phyloP scores from a whole-genome alignment of 2,113 vertebrate species.

The Nematolebias whitei region DNA sequence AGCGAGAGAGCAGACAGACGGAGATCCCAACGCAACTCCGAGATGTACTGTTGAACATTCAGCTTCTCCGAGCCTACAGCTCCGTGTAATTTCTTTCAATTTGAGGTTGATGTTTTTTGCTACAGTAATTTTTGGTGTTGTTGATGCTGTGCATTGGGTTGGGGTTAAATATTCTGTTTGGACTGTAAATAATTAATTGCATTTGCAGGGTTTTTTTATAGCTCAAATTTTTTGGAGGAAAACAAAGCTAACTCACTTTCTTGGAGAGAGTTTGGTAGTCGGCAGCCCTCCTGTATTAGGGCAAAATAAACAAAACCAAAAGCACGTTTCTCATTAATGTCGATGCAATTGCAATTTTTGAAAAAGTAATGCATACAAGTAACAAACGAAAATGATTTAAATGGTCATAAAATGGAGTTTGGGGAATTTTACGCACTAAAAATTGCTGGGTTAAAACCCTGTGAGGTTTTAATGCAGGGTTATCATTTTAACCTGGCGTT shows the following conservation, averaged over 20 bases:
- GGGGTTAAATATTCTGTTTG: not conserved
- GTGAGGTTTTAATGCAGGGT: too few relatives aligned
- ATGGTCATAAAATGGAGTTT: not conserved
- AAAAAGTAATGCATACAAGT: not conserved
- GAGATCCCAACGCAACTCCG: constrained; percentile 57
- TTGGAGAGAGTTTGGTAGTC: not conserved
- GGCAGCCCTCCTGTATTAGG: too few relatives aligned
- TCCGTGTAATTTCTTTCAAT: constrained; percentile 53
- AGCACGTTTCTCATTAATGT: too few relatives aligned
- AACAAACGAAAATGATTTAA: not conserved
- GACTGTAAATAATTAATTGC: not conserved
- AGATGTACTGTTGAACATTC: constrained; percentile 53
- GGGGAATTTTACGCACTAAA: not conserved
- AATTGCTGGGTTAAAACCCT: too few relatives aligned
- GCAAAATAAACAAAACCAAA: not conserved
- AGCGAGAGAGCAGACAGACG: constrained; percentile 75
- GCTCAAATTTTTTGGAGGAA: constrained; percentile 5
- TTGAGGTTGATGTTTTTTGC: constrained; percentile 68
- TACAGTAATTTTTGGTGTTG: constrained; percentile 65
- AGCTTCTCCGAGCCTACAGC: constrained; percentile 51
- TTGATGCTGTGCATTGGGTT: constrained; percentile 57
- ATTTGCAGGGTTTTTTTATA: not conserved
- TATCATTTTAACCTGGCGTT: too few relatives aligned
- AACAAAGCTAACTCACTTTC: not conserved
- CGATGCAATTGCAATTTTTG: too few relatives aligned